Percentiles rank a stretch among this genome's conserved stretches.
Conservation (phyloP, 2,888 invertebrate species). For the Machimus atricapillus region DNA sequence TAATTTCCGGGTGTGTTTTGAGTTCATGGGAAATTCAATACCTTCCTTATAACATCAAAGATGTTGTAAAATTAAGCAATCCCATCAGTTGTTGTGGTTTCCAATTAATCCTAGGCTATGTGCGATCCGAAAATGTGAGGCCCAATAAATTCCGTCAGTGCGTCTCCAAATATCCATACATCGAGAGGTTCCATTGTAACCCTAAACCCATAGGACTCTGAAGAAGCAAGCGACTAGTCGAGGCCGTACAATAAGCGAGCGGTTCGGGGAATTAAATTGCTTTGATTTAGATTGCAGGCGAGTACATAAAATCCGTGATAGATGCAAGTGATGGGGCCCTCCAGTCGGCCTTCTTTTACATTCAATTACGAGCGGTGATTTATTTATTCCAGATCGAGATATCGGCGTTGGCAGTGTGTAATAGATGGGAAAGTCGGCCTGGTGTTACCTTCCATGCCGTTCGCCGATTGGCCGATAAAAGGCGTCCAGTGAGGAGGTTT, state of each 20-base stretch:
- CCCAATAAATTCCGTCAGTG: neutral
- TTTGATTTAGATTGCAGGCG: slow-evolving; percentile 45
- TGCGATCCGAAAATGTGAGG: neutral
- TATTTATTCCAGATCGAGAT: slow-evolving; percentile 43
- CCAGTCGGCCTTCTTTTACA: slow-evolving; percentile 35
- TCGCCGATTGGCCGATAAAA: slow-evolving; percentile 19
- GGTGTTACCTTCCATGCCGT: slow-evolving; percentile 31
- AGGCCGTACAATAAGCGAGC: slow-evolving; percentile 24
- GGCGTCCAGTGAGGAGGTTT: slow-evolving; percentile 1
- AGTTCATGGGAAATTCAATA: neutral
- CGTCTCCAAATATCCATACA: neutral
- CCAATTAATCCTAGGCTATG: neutral
- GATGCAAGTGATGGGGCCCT: slow-evolving; percentile 42
- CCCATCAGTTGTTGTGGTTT: neutral
- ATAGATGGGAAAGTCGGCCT: slow-evolving; percentile 25
- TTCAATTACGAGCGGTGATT: slow-evolving; percentile 46
- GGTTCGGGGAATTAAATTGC: slow-evolving; percentile 43
- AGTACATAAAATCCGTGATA: slow-evolving; percentile 45
- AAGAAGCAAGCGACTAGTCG: neutral
- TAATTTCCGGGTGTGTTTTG: neutral
- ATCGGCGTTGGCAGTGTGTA: slow-evolving; percentile 26
- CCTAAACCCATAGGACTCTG: slow-evolving; percentile 8
- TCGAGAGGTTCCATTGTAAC: neutral
- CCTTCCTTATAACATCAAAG: neutral
- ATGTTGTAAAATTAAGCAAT: neutral